Base-by-base conservation (phyloP, 2,797 vertebrate genomes). In the Megalops cyprinoides region DNA sequence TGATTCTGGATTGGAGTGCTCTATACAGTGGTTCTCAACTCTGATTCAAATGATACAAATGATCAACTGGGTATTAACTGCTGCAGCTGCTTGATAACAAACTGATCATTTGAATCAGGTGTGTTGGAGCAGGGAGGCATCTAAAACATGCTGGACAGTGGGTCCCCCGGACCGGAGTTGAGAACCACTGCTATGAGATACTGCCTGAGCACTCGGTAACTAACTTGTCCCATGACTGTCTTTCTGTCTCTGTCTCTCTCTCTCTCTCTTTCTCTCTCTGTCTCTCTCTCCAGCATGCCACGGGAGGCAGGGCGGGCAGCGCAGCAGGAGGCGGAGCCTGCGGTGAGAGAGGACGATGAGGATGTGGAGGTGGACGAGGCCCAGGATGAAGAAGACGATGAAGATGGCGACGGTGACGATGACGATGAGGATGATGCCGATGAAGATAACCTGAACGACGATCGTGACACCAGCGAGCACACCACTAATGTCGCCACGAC, bases 401-500 rank as follows among this genome's bases (percentile, higher is more conserved):
- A 84, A 31, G 79, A 81, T 23, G 42, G 28, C 0, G 91, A 89
- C 0, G 89, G 87, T 0, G 88, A 89, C 0, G 91, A 91, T 0
- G 89, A 73, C 0, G 87, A 89, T 0, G 95, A 94, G 0, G 95
- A 95, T 0, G 95, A 95, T 4, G 95, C 91, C 0, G 94, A 96
- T 2, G 95, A 96, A 60, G 91, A 89, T 0, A 94, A 96, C 39
- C 86, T 92, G 73, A 92, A 92, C 0, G 91, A 94, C 0, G 97
- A 97, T 34, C 95, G 93, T 34, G 94, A 97, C 18, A 96, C 94
- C 0, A 96, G 96, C 31, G 97, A 98, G 84, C 95, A 94, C 56
- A 95, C 90, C 0, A 93, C 96, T 82, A 97, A 94, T 85, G 89
- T 98, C 4, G 98, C 97, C 81, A 98, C 97, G 92, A 98, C 97